phyloP scores from a whole-genome alignment of 2,797 vertebrate genomes.

The Malurus leucopterus region DNA sequence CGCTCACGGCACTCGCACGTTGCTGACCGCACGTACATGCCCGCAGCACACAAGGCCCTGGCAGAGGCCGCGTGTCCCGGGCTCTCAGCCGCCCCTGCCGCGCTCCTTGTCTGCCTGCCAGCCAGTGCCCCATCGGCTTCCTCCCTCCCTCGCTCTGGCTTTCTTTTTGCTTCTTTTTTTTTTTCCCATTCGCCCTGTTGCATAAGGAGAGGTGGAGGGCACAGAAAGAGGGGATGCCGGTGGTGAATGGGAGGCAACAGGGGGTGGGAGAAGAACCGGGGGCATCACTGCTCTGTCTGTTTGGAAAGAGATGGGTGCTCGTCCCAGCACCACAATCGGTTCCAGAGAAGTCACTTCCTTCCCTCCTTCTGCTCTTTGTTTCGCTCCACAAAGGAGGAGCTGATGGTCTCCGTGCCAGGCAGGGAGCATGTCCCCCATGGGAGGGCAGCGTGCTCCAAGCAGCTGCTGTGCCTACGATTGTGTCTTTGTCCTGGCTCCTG shows the following conservation, averaged over 20 bases:
- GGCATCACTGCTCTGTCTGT: not conserved
- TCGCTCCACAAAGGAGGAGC: not conserved
- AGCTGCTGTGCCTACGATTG: not conserved
- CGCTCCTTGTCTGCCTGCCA: constrained; percentile 51
- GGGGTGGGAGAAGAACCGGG: not conserved
- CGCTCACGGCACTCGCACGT: constrained; percentile 21
- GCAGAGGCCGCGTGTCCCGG: not conserved
- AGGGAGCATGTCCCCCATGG: not conserved
- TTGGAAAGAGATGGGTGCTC: constrained; percentile 13
- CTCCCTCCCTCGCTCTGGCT: not conserved
- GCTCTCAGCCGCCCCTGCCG: not conserved
- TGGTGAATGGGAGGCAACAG: not conserved
- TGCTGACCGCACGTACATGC: constrained; percentile 59
- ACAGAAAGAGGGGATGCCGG: not conserved
- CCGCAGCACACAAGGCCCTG: constrained; percentile 37
- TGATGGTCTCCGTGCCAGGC: not conserved
- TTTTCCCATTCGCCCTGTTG: not conserved
- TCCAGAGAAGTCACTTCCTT: constrained; percentile 55
- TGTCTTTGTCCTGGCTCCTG: not conserved
- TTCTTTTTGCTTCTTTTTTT: not conserved
- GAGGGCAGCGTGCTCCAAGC: not conserved
- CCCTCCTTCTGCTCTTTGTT: constrained; percentile 24
- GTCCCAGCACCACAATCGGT: not conserved
- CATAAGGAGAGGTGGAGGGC: not conserved
- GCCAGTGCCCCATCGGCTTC: not conserved